These are phyloP conservation scores for Erebia epiphron DNA, from an alignment of 2,888 invertebrate genomes.

Conservation along the genomic window DNA sequence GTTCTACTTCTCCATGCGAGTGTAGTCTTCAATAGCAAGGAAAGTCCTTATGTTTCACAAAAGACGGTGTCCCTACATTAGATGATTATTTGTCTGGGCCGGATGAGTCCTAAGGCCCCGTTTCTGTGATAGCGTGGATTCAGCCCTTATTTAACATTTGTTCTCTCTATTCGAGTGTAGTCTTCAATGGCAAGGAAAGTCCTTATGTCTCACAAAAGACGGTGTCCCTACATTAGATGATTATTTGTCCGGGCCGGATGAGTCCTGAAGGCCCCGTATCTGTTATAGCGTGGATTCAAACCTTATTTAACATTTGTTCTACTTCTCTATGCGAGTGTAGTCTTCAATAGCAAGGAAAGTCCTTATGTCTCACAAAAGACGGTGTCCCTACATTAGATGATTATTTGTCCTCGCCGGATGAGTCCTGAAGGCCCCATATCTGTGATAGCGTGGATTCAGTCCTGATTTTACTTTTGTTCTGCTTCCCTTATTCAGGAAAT, in stretches of 20 bases:
- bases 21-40: too few species aligned
- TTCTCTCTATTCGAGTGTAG: not conserved
- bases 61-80: constrained; percentile 12
- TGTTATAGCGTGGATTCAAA: too few species aligned
- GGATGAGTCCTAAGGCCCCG: constrained; percentile 49
- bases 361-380: not conserved
- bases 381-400: constrained; percentile 20
- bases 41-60: not conserved
- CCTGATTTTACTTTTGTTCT: constrained; percentile 49
- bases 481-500: not conserved
- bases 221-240: constrained; percentile 19
- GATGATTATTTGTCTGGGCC: constrained; percentile 26
- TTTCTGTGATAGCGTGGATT: constrained; percentile 53
- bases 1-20: too few species aligned
- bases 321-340: too few species aligned
- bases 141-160: constrained; percentile 50
- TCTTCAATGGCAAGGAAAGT: not conserved
- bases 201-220: constrained; percentile 9
- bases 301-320: too few species aligned
- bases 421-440: constrained; percentile 49
- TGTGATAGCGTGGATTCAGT: constrained; percentile 51
- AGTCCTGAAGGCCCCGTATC: constrained; percentile 37
- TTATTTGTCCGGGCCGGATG: constrained; percentile 41
- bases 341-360: not conserved
- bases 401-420: constrained; percentile 41